Base-by-base conservation (phyloP, 2,113 vertebrate species). In the Equus przewalskii region DNA sequence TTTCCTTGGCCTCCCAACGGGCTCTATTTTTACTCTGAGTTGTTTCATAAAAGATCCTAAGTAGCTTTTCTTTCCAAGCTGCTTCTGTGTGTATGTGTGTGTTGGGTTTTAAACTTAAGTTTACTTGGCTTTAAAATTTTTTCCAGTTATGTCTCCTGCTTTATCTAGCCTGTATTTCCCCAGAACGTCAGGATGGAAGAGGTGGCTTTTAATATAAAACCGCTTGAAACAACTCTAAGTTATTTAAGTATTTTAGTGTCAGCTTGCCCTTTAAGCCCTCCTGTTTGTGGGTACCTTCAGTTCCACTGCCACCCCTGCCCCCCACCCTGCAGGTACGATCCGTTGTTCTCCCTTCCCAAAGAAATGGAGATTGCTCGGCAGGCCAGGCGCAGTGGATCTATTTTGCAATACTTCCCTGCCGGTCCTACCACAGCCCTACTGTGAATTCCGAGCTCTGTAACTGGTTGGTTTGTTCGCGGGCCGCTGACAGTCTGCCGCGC, bases 91-190 rank as follows among this genome's bases (percentile, higher is more conserved):
- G 5, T 19, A 0, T 21, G 0, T 14, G 51, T 33, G 13, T 54
- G 41, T 41, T 30, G 28, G 56, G 2, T 46, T 75, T 56, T 14
- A 69, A 49, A 60, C 36, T 79, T 28, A 22, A 49, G 11, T 73
- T 58, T 92, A 26, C 83, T 78, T 97, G 73, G 81, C 18, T 62
- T 80, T 80, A 33, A 28, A 18, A 41, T 41, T 60, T 83, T 96
- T 87, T 86, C 79, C 73, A 64, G 1, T 41, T 30, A 21, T 0
- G 6, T 73, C 51, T 33, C 3, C 41, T 56, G 16, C 49, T 49
- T 49, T 75, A 44, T 69, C 11, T 51, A 58, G 30, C 21, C 36
- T 69, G 0, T 70, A 33, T 70, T 91, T 73, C 54, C 54, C 85
- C 36, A 46, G 65, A 56, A 64, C 11, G 60, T 51, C 75, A 91